Evolutionary conservation across 1,140 invertebrate species (phyloP), one percentile per base, ranked within the genome.

Genomic region (Diploscapter pachys): DNA sequence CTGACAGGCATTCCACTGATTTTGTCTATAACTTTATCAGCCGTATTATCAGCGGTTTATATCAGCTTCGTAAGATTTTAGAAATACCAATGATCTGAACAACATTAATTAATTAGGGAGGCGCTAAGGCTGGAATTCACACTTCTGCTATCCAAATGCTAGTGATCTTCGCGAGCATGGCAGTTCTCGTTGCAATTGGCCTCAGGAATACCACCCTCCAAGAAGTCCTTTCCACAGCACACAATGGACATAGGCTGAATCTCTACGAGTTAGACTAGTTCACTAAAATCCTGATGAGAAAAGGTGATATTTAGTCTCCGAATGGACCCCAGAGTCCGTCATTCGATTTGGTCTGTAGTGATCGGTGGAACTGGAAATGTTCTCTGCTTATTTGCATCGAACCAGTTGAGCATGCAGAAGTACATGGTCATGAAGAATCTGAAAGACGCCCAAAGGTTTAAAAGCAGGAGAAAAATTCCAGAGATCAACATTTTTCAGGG

Each of bases 131-230:
- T 3, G 81, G 81, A 48, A 83, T 82, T 59, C 75, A 78, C 50
- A 82, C 81, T 50, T 81, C 82, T 8, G 81, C 81, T 49, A 48
- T 83, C 8, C 81, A 82, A 77, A 82, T 82, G 81, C 9, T 63
- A 5, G 13, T 83, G 9, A 82, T 82, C 13, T 63, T 82, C n/a
- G 13, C 68, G 5, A 73, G 73, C n/a, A 67, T 82, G 48, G 57
- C 75, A 3, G 59, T 72, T 4, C 75, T 81, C 5, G 70, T 82
- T 57, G 53, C 57, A n/a, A 70, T 81, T 5, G 76, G 71, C 48
- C 4, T 82, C 4, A 4, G 52, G 2, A 51, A 81, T 8, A 79
- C 63, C 54, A 52, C 71, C 13, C 54, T 67, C 9, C 48, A 5
- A 4, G 11, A 72, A 2, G 54, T 80, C 5, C 74, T 50, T 48